Percentiles rank a stretch among this genome's conserved stretches.
Conservation (phyloP, 37 sponge, comb jelly and placozoan genomes). For the Beroe ovata region DNA sequence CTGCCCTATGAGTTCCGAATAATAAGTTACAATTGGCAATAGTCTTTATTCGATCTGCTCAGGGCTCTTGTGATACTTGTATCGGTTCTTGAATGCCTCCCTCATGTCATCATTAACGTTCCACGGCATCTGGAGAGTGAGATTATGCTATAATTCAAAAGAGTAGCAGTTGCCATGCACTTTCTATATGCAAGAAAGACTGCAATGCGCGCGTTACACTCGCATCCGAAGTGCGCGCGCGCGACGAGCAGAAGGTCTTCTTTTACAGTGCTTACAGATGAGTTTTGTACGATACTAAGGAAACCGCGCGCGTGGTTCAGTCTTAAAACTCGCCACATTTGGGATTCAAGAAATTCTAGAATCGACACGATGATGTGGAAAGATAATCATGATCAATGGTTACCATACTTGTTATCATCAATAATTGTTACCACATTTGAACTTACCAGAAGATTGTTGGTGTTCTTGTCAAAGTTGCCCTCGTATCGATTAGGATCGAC, state of each 20-base stretch:
- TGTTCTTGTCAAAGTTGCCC: conserved; percentile 49
- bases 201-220: too few relatives aligned
- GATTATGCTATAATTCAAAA: too few relatives aligned
- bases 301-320: background rate
- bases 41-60: conserved; percentile 39
- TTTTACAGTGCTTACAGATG: background rate
- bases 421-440: too few relatives aligned
- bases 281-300: background rate
- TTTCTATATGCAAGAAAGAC: too few relatives aligned
- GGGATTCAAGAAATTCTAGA: too few relatives aligned
- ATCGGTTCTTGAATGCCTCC: conserved; percentile 36
- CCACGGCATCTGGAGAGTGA: conserved; percentile 21
- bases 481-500: conserved; percentile 40
- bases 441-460: conserved; percentile 55
- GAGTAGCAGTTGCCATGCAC: background rate
- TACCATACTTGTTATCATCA: too few relatives aligned
- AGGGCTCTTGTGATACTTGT: conserved; percentile 58
- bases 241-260: background rate
- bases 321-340: background rate
- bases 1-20: background rate
- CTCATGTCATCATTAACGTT: conserved; percentile 27
- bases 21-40: background rate
- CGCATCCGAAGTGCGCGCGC: background rate
- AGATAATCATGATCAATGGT: too few relatives aligned
- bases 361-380: too few relatives aligned